Conservation (phyloP, 2,113 vertebrate genomes). For the Phasianus colchicus region DNA sequence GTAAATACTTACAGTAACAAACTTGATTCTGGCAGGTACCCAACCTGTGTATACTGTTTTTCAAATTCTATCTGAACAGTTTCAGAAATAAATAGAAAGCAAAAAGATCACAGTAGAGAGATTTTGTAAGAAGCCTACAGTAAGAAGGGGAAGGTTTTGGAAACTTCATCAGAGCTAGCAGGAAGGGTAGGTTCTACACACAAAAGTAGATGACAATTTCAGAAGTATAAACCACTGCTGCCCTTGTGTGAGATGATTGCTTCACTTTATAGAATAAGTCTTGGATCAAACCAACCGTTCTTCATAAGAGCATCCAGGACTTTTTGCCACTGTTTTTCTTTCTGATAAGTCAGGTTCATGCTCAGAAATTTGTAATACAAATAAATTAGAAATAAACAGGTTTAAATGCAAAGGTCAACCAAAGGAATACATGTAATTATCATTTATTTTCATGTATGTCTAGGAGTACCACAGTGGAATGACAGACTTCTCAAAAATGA, state of each 20-base stretch:
- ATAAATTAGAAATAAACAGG: not conserved
- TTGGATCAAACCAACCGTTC: not conserved
- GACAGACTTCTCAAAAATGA: not conserved
- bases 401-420: not conserved
- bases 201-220: not conserved
- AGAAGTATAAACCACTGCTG: not conserved
- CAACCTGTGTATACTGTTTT: not conserved
- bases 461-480: not conserved
- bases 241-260: not conserved
- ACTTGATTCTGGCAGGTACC: not conserved
- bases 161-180: not conserved
- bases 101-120: not conserved
- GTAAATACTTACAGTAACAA: not conserved
- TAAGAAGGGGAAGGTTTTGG: not conserved
- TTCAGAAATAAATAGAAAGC: not conserved
- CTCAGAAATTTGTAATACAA: not conserved
- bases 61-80: not conserved
- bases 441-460: not conserved
- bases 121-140: not conserved
- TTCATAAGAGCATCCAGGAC: not conserved
- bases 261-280: not conserved
- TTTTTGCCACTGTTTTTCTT: not conserved
- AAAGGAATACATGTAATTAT: not conserved
- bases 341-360: not conserved
- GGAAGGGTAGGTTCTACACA: not conserved